These are phyloP conservation scores for Zaprionus capensis DNA, from an alignment of 1,140 invertebrate species.

Conservation along the genomic window DNA sequence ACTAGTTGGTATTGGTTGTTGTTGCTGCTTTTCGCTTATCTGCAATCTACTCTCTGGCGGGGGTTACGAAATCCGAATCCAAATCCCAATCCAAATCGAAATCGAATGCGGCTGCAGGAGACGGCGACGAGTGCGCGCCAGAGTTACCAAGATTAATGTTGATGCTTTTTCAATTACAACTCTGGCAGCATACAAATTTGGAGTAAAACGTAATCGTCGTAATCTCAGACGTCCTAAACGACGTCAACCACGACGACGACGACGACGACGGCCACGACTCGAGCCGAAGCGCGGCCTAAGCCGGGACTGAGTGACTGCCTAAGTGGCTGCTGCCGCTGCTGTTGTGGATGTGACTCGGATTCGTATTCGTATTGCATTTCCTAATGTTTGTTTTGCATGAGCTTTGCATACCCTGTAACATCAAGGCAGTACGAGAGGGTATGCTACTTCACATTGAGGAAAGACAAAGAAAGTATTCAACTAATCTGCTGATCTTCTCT, in stretches of 20 bases:
- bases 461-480: background rate
- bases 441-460: background rate
- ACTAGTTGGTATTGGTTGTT: conserved; percentile 40
- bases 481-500: background rate
- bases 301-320: conserved; percentile 71
- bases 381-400: conserved; percentile 82
- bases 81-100: conserved; percentile 43
- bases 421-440: background rate
- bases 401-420: conserved; percentile 51
- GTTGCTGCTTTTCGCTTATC: conserved; percentile 35
- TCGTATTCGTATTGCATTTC: conserved; percentile 77
- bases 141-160: conserved; percentile 84
- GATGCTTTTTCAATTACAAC: conserved; percentile 84
- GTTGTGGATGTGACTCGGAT: conserved; percentile 51
- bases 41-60: conserved; percentile 35
- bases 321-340: conserved; percentile 72
- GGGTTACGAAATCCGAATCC: conserved; percentile 61
- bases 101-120: conserved; percentile 18
- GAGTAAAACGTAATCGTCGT: conserved; percentile 83
- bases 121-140: conserved; percentile 44
- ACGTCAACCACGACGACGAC: conserved; percentile 57
- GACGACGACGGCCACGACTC: conserved; percentile 23
- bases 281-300: conserved; percentile 22
- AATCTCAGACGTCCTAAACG: conserved; percentile 83
- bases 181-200: conserved; percentile 82